Evolutionary conservation across 2,888 invertebrate genomes (phyloP).

Genomic region (Oscheius sp.): DNA sequence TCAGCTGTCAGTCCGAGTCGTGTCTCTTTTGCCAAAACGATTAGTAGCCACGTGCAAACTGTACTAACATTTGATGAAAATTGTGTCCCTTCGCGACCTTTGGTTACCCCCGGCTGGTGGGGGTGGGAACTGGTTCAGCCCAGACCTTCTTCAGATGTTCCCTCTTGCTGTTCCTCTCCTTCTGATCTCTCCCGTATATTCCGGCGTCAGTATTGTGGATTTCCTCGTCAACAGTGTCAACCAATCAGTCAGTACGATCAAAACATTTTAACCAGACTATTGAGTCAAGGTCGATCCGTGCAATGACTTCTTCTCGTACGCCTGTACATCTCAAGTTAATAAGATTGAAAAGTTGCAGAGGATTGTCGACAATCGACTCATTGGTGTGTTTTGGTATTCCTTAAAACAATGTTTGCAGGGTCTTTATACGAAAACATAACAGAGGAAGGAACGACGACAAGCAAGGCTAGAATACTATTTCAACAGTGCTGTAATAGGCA

Average conservation of each 20-base stretch:
- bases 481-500: conserved; percentile 11
- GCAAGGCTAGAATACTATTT: conserved; percentile 17
- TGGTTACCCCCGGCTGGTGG: not conserved
- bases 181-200: conserved; percentile 2
- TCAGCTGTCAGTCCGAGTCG: not conserved
- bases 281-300: conserved; percentile 22
- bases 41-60: conserved; percentile 22
- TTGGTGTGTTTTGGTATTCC: not conserved
- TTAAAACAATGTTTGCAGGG: not conserved
- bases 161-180: conserved; percentile 8
- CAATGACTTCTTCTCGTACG: conserved; percentile 9
- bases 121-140: conserved; percentile 3
- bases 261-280: not conserved
- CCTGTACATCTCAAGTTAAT: conserved; percentile 17
- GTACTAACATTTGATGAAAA: conserved; percentile 13
- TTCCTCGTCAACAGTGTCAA: conserved; percentile 11
- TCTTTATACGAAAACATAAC: conserved; percentile 7
- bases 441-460: not conserved
- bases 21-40: too few species aligned
- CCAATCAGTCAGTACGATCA: not conserved
- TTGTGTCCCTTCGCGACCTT: conserved; percentile 18
- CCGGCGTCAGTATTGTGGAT: conserved; percentile 11
- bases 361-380: conserved; percentile 23
- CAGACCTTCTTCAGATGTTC: not conserved
- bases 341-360: conserved; percentile 15